A percentile compares a stretch with the other conserved stretches of the same genome.
These are phyloP conservation scores for Onychostoma macrolepis DNA, from an alignment of 2,113 vertebrate genomes.

Conservation along the genomic window DNA sequence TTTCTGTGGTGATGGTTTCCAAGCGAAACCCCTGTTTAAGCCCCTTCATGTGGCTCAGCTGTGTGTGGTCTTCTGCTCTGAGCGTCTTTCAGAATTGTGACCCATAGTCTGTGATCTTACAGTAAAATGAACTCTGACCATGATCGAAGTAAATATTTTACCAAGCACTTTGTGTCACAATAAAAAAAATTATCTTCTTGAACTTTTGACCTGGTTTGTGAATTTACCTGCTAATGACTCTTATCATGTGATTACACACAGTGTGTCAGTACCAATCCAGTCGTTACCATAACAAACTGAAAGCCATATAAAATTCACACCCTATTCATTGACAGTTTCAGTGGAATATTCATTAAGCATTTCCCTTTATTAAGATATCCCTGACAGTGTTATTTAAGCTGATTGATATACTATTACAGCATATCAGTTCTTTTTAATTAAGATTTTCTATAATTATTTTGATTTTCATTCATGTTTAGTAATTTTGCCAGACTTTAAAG, in stretches of 20 bases:
- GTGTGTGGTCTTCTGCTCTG: constrained; percentile 44
- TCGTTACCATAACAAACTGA: constrained; percentile 18
- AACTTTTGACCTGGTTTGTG: background rate
- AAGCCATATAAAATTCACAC: background rate
- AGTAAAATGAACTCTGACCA: constrained; percentile 23
- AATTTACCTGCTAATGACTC: constrained; percentile 16
- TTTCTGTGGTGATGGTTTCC: constrained; percentile 30
- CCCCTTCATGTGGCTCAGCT: constrained; percentile 17
- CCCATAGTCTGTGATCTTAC: constrained; percentile 22
- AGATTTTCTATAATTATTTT: background rate
- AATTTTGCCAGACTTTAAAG: background rate
- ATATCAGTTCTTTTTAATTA: background rate
- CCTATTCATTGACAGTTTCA: background rate
- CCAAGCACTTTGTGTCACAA: background rate
- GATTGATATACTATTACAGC: background rate
- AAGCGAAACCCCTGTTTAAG: background rate
- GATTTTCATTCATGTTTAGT: background rate
- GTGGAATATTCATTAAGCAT: background rate
- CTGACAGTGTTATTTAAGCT: background rate
- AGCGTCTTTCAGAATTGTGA: constrained; percentile 14
- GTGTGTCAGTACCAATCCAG: background rate
- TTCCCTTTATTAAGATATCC: background rate
- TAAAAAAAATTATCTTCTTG: background rate
- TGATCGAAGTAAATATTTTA: constrained; percentile 25
- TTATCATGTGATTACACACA: constrained; percentile 15